Base-by-base conservation (phyloP, 2,888 invertebrate species). In the Branchellion lobata region DNA sequence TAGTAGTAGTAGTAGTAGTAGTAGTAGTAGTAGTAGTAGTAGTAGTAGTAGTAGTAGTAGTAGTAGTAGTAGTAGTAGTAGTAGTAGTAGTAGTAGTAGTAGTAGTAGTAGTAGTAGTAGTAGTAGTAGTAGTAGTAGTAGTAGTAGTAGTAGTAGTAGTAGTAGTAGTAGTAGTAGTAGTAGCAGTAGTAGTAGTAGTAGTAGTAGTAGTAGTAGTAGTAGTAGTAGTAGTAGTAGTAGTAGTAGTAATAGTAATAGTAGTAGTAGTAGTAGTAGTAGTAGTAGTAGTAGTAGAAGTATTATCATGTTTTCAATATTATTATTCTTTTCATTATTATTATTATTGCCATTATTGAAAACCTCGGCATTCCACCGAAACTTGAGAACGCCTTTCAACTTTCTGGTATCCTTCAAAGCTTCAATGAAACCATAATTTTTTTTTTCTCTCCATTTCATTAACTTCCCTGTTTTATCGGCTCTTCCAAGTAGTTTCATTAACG, bases 21-120 rank as follows among this genome's bases (percentile, higher is more conserved):
- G 53, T 51, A 51, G 53, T 51, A 51, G 53, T 51, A 51, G 53
- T 51, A 51, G 53, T 51, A 51, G 53, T 51, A 51, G 53, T 51
- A 51, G 53, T 51, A 51, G 53, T 51, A 51, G 53, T 51, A 51
- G 53, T 51, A 51, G 53, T 51, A 51, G 53, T 51, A 51, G 53
- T 51, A 51, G 53, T 51, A 51, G 53, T 51, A 51, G 53, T 51
- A 51, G 53, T 51, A 51, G 53, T 51, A 51, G 53, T 51, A 51
- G 53, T 51, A 51, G 53, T 51, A 51, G 53, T 51, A 51, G 53
- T 51, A 51, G 53, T 51, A 51, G 53, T 51, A 51, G 53, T 51
- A 51, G 53, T 51, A 51, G 53, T 51, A 51, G 53, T 51, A 51
- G 53, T 51, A 51, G 53, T 51, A 51, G 53, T 51, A 51, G 53